Evolutionary conservation across 2,888 invertebrate genomes (phyloP).

Genomic region (Apocheima hispidaria): DNA sequence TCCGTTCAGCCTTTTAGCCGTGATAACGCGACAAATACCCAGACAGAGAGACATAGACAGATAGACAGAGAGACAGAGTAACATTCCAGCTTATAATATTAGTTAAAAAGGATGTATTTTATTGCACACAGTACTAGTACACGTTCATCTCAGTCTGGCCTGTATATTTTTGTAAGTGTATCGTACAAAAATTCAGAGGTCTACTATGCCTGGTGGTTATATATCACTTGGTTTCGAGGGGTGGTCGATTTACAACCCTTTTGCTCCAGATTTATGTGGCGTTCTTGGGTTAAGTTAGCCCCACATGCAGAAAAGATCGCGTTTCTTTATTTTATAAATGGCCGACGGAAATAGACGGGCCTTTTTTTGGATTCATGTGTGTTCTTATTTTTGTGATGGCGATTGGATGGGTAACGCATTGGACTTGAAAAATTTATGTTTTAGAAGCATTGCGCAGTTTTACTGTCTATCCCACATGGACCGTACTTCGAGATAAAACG

Average conservation of each 20-base stretch:
- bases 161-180: neutral
- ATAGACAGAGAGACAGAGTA: no score
- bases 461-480: no score
- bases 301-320: conserved; percentile 77
- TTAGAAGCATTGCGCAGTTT: no score
- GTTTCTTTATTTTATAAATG: conserved; percentile 84
- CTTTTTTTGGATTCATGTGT: conserved; percentile 47
- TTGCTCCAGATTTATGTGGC: conserved; percentile 78
- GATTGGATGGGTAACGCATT: conserved; percentile 13
- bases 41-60: no score
- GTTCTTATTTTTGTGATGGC: conserved; percentile 26
- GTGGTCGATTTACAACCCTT: conserved; percentile 83
- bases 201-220: conserved; percentile 58
- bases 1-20: no score
- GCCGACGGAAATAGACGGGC: conserved; percentile 67
- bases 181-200: conserved; percentile 39
- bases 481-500: no score
- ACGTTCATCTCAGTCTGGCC: neutral
- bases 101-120: no score
- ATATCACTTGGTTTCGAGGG: conserved; percentile 73
- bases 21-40: no score
- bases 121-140: neutral
- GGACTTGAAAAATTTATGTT: neutral
- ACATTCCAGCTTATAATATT: no score
- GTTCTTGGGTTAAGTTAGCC: conserved; percentile 69